Evolutionary conservation across 1,140 invertebrate species (phyloP), one percentile per base, ranked within the genome.

Genomic region (Drosophila nigromelanica): DNA sequence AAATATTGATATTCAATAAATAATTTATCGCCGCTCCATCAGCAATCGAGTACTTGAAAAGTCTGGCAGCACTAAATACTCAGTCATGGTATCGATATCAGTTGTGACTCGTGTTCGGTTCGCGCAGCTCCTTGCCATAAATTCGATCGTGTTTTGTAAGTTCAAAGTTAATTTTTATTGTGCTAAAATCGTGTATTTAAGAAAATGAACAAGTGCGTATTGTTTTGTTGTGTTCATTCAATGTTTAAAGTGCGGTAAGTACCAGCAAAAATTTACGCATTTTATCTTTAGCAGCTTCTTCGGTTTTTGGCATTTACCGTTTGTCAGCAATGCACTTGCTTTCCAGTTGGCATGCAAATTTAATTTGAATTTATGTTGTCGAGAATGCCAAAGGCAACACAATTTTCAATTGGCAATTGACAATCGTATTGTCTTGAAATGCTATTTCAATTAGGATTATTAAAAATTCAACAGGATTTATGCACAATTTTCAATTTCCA

Each of bases 401-500:
- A 64, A 70, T 87, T 81, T 81, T 62, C 45, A 30, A 85, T 27
- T 78, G 66, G 50, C 68, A 80, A 86, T 78, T 75, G 78, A 60
- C 63, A 66, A 78, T 71, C 64, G 68, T 52, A 67, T 61, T 39
- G 56, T 39, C 42, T 18, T 48, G 59, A 42, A 43, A 35, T 62
- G 73, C 51, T 67, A 63, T 82, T 82, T 78, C 82, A 87, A 86
- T 86, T 86, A 86, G 75, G 87, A 78, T 82, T 89, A 87, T 87
- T 87, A 87, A 78, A 87, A 89, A 87, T 89, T 51, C 68, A 87
- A 82, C 70, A 21, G 6, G 52, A 47, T 52, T 76, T 71, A 47
- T 70, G 27, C 27, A 51, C 39, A 73, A 52, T 43, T 50, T 18
- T 64, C 24, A 47, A 75, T 72, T 80, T 81, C 70, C 24, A 47